Evolutionary conservation across 2,113 vertebrate species (phyloP), one percentile per base, ranked within the genome.

Genomic region (Phasianus colchicus): DNA sequence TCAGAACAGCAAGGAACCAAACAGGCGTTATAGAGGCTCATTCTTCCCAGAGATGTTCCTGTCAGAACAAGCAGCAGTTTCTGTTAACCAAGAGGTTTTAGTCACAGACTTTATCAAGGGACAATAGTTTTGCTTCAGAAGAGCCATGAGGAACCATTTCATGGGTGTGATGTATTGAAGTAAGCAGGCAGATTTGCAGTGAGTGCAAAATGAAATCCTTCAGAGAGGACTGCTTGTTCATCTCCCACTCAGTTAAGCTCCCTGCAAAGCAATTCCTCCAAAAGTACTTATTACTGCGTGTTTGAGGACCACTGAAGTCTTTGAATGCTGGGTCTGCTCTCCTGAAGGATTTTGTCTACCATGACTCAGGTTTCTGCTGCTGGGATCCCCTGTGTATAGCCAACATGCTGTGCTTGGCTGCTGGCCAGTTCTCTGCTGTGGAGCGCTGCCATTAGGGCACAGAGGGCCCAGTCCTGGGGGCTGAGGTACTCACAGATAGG

Each of bases 351-450:
- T 57, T 81, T 66, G 19, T 22, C 22, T 11, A 15, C 29, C 47
- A 30, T 25, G 11, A 38, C 48, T 15, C 19, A 55, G 13, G 18
- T 61, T 11, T 4, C 19, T 6, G 3, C 11, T 61, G 32, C 30
- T 34, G 2, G 7, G 11, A 34, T 13, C 10, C 30, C 42, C 64
- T 76, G 27, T 34, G 47, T 77, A 50, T 22, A 72, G 45, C 34
- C 2, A 18, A 11, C 45, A 38, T 22, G 9, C 1, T 2, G 9
- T 0, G 1, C 48, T 30, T 11, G 9, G 34, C n/a, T 80, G 12
- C 30, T 1, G 0, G 16, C n/a, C 1, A 79, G 38, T n/a, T 54
- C 10, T 27, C 11, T 1, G 1, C 14, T 1, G 1, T 6, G 11
- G 8, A 70, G 16, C 38, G 71, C 0, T 1, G 15, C 6, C 36